Evolutionary conservation across 2,113 vertebrate genomes (phyloP), one percentile per base, ranked within the genome.

Genomic region (Cynopterus brachyotis): DNA sequence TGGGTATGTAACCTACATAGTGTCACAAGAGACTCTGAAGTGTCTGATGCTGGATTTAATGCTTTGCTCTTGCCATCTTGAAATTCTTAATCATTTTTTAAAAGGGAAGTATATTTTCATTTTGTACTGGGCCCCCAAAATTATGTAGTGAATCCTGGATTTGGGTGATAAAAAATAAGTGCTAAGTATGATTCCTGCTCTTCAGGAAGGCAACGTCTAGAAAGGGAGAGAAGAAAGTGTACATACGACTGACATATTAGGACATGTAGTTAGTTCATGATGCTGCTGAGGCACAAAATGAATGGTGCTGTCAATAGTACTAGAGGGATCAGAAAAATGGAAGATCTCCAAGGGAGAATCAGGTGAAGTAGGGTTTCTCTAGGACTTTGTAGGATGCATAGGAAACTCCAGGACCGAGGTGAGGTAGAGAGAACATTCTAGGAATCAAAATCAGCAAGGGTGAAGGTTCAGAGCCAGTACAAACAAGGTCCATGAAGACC

Each of bases 61-160:
- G 19, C 42, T 94, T 30, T 81, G 30, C 3, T 85, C 20, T 64
- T 85, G 19, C 59, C 70, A 67, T 67, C n/a, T 96, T 92, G 20
- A 89, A 96, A 79, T 90, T 66, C 37, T 87, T 83, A 79, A 72
- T 88, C 42, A n/a, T 69, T 95, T 89, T 89, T 66, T 55, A 69
- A 53, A 70, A 78, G 83, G 9, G 11, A n/a, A 15, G 7, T 73
- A 24, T 2, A 7, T 89, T 89, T 96, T 94, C n/a, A 84, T 83
- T 78, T 79, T 78, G 17, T 28, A 45, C 17, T 53, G 9, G 55
- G 66, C 20, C 24, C 45, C 17, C 32, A 19, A 91, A 83, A 94
- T 91, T 86, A 89, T 47, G 30, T 94, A 83, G 42, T 35, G 30
- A 94, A n/a, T 92, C 13, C 17, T 69, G 19, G 57, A 32, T 30